phyloP scores from a whole-genome alignment of 2,113 vertebrate species.

The Brachypteracias leptosomus region DNA sequence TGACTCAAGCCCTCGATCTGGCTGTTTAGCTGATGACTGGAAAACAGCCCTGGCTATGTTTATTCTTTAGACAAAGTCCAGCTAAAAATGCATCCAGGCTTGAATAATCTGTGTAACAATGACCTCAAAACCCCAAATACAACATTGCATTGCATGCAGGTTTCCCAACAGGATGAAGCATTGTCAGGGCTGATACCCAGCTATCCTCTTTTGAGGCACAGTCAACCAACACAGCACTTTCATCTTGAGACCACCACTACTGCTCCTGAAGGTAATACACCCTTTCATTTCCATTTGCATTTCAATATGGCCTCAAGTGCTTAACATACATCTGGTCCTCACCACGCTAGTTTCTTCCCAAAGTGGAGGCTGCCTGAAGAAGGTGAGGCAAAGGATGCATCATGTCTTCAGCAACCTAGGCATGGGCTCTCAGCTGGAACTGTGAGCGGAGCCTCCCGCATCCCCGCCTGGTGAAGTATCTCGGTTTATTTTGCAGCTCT shows the following conservation, averaged over 20 bases:
- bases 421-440: background rate
- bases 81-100: conserved; percentile 67
- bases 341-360: background rate
- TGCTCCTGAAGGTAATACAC: background rate
- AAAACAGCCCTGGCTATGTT: conserved; percentile 60
- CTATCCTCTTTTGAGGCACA: background rate
- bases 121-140: conserved; percentile 60
- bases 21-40: conserved; percentile 50
- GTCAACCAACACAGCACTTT: background rate
- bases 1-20: conserved; percentile 63
- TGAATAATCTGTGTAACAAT: conserved; percentile 65
- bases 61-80: conserved; percentile 73
- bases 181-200: conserved; percentile 8
- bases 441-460: background rate
- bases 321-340: conserved; percentile 33
- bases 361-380: background rate
- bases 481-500: background rate
- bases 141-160: conserved; percentile 21
- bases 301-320: conserved; percentile 48
- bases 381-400: background rate
- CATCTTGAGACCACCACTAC: background rate
- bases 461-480: background rate
- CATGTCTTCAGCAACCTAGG: background rate
- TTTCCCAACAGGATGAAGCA: conserved; percentile 27
- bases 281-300: conserved; percentile 38